Conservation (phyloP, 2,888 invertebrate species). For the Dryobotodes eremita region DNA sequence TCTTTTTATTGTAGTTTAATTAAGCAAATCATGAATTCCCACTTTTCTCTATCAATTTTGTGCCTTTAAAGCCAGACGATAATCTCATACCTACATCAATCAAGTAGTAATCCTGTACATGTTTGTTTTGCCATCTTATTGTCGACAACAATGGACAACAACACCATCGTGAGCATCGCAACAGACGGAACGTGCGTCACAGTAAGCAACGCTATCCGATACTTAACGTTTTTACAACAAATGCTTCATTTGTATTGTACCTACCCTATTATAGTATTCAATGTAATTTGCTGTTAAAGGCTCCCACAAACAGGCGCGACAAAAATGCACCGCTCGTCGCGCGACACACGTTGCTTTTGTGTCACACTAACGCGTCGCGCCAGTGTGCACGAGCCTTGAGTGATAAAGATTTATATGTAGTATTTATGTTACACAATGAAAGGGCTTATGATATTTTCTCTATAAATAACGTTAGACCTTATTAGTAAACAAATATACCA, state of each 20-base stretch:
- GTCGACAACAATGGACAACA: slow-evolving; percentile 73
- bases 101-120: not conserved
- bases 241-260: slow-evolving; percentile 32
- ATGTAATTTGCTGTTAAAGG: too few relatives aligned
- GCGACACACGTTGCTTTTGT: too few relatives aligned
- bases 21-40: not conserved
- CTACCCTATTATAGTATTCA: not conserved
- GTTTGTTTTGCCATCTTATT: not conserved
- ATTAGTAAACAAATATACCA: too few relatives aligned
- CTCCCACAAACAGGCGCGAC: too few relatives aligned
- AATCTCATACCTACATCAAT: too few relatives aligned
- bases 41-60: not conserved
- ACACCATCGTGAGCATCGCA: slow-evolving; percentile 61
- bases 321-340: too few relatives aligned
- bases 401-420: too few relatives aligned
- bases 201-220: slow-evolving; percentile 65
- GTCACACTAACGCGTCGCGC: too few relatives aligned
- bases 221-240: slow-evolving; percentile 55
- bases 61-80: not conserved
- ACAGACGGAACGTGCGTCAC: slow-evolving; percentile 63
- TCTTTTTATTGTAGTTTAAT: not conserved
- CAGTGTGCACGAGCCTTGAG: too few relatives aligned
- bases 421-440: too few relatives aligned
- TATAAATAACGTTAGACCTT: too few relatives aligned
- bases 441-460: too few relatives aligned